Percentiles rank a stretch among this genome's conserved stretches.
phyloP scores from a whole-genome alignment of 2,797 vertebrate species.

The Channa striata region DNA sequence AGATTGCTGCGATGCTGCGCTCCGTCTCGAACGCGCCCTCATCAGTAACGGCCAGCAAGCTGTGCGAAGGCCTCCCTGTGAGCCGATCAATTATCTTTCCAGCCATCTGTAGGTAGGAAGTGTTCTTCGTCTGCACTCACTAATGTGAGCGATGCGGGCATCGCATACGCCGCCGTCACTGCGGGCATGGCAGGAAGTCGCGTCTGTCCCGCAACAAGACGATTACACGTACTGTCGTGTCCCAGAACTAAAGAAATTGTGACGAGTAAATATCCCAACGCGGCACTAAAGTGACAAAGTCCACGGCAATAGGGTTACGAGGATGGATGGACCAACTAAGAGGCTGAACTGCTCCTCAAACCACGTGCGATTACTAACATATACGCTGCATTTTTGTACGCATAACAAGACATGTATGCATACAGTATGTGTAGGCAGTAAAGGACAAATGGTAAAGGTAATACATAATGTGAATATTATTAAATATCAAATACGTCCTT shows the following conservation, averaged over 20 bases:
- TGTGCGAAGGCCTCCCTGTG: neutral
- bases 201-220: neutral
- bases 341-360: no score
- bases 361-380: neutral
- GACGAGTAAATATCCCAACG: neutral
- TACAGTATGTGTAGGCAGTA: no score
- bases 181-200: neutral
- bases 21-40: neutral
- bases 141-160: slow-evolving; percentile 22
- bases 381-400: no score
- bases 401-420: no score
- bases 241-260: neutral
- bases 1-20: neutral
- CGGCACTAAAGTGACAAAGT: neutral
- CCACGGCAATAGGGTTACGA: neutral
- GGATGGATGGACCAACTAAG: neutral
- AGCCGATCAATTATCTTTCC: slow-evolving; percentile 10
- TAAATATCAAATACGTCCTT: slow-evolving; percentile 21
- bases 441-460: no score
- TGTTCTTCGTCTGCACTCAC: slow-evolving; percentile 19
- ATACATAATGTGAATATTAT: no score
- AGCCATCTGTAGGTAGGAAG: slow-evolving; percentile 12
- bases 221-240: neutral
- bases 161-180: neutral
- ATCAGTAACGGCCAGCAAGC: slow-evolving; percentile 6